Base-by-base conservation (phyloP, 2,797 vertebrate genomes). In the Spinus olivaceus region DNA sequence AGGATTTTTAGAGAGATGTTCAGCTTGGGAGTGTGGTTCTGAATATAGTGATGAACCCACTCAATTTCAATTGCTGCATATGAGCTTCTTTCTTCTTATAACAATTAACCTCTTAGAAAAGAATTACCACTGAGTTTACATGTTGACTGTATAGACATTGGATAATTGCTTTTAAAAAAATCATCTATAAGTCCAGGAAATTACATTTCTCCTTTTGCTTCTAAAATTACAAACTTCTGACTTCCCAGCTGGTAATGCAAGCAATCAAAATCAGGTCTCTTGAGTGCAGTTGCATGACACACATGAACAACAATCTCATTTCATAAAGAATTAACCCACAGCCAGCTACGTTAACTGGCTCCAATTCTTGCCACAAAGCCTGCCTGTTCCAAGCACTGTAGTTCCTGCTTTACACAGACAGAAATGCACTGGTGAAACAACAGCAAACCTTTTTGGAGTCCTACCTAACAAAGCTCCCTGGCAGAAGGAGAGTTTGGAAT, bases 221-320 rank as follows among this genome's bases (percentile, higher is more conserved):
- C 86, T 93, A 87, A 95, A 95, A 96, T 97, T 95, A 94, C 90
- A 87, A 95, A 95, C 83, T 96, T 97, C 91, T 94, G 92, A 94
- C 94, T 95, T 95, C 94, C 84, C 95, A 96, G 94, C 94, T 97
- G 94, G 94, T 94, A 95, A 94, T 7, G 19, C 78, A 92, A 94
- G 96, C 93, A 96, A 97, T 96, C 96, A 95, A 90, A 96, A 94
- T 69, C 9, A 2, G 25, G 95, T 96, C 93, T 96, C 96, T 21
- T 9, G 95, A 96, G 96, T 90, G 91, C 91, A 78, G 93, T 96
- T 95, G 86, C 78, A 83, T 74, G 86, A 96, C 94, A 97, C 94
- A 95, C 93, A 94, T 96, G 96, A 97, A 95, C 94, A 96, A 94
- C 91, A 96, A 94, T 96, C 90, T 94, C 67, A 96, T 96, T 96